Conservation (phyloP, 2,888 invertebrate genomes). For the Limnephilus rhombicus region DNA sequence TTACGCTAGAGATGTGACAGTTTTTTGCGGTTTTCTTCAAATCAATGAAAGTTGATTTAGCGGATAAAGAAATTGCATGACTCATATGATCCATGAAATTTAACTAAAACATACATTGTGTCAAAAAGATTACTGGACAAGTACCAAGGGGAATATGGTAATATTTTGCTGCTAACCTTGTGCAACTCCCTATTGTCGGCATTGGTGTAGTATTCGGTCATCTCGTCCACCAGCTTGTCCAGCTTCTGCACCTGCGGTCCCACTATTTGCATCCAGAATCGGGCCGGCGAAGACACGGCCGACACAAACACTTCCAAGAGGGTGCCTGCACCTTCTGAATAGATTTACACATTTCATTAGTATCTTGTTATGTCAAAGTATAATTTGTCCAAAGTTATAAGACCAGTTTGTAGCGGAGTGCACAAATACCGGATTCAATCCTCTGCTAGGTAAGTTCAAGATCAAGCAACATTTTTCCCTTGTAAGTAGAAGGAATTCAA, state of each 20-base stretch:
- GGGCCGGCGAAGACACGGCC: conserved; percentile 87
- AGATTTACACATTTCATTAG: background rate
- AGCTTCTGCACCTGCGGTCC: conserved; percentile 86
- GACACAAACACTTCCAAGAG: conserved; percentile 92
- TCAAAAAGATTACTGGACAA: background rate
- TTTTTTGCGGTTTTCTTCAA: too few species aligned
- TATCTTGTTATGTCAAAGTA: background rate
- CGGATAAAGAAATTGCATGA: too few species aligned
- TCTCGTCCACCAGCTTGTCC: conserved; percentile 87
- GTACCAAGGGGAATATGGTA: background rate
- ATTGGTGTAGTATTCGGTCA: conserved; percentile 89
- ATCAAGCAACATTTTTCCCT: too few species aligned
- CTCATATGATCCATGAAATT: too few species aligned
- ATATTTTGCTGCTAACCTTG: conserved; percentile 68
- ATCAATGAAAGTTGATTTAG: too few species aligned
- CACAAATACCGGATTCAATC: too few species aligned
- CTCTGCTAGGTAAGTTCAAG: too few species aligned
- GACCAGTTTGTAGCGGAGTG: too few species aligned
- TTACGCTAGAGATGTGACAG: too few species aligned
- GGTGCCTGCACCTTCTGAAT: conserved; percentile 73
- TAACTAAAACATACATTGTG: too few species aligned
- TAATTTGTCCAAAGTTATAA: background rate
- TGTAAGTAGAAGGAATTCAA: too few species aligned
- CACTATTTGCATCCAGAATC: conserved; percentile 93
- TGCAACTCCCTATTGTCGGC: conserved; percentile 82